A percentile compares a stretch with the other conserved stretches of the same genome.
These are phyloP conservation scores for Lota lota DNA, from an alignment of 2,113 vertebrate genomes.

Conservation along the genomic window DNA sequence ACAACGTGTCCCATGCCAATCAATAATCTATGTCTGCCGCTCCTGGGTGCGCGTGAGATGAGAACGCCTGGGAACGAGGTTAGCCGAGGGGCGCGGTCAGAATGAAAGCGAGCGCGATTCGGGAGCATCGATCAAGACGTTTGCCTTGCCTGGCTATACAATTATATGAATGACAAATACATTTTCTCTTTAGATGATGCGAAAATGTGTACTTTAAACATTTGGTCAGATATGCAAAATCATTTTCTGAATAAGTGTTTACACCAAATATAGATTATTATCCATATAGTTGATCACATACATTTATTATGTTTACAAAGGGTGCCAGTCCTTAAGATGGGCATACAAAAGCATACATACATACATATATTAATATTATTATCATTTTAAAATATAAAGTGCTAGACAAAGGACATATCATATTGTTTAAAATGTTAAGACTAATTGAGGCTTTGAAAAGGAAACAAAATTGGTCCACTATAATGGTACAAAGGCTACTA, in stretches of 20 bases:
- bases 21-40: neutral
- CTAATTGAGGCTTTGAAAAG: too few species aligned
- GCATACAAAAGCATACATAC: slow-evolving; percentile 48
- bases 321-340: slow-evolving; percentile 19
- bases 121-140: too few species aligned
- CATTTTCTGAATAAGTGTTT: too few species aligned
- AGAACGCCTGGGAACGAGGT: neutral
- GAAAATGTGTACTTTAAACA: too few species aligned
- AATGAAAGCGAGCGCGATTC: neutral
- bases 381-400: slow-evolving; percentile 65
- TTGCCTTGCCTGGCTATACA: too few species aligned
- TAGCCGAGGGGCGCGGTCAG: neutral
- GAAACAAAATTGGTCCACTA: too few species aligned
- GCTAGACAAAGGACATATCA: slow-evolving; percentile 42
- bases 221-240: too few species aligned
- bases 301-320: slow-evolving; percentile 24
- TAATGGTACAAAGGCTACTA: slow-evolving; percentile 22
- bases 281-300: neutral
- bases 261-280: too few species aligned
- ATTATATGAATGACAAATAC: too few species aligned
- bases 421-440: slow-evolving; percentile 18
- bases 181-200: too few species aligned
- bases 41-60: neutral
- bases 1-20: neutral
- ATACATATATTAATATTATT: slow-evolving; percentile 39